Evolutionary conservation across 2,888 invertebrate species (phyloP).

Genomic region (Teinopalpus imperialis): DNA sequence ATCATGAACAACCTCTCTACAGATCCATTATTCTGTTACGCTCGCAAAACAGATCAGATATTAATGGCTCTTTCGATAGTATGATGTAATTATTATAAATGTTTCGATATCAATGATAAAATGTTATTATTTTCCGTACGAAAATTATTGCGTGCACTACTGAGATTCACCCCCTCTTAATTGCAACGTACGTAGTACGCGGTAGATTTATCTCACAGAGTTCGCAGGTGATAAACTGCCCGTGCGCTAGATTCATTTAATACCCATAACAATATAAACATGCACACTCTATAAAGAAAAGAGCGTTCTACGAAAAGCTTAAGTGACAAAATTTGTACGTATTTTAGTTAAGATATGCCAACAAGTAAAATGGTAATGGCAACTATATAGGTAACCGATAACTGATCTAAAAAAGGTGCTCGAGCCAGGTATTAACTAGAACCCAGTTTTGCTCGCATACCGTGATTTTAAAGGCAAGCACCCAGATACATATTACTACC

Average conservation of each 20-base stretch:
- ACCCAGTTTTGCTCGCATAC: no score
- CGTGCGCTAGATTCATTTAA: constrained; percentile 44
- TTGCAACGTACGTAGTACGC: constrained; percentile 49
- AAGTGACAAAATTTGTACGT: constrained; percentile 10
- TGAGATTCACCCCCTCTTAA: constrained; percentile 55
- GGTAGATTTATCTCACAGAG: constrained; percentile 42
- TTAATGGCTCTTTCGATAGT: constrained; percentile 71
- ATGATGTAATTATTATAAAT: constrained; percentile 77
- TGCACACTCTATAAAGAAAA: constrained; percentile 21
- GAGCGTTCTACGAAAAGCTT: background rate
- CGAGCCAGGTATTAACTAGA: no score
- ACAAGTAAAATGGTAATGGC: no score
- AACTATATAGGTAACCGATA: no score
- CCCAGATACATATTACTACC: no score
- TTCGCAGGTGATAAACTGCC: constrained; percentile 53
- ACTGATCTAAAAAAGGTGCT: no score
- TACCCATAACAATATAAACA: constrained; percentile 40
- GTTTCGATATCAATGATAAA: constrained; percentile 62
- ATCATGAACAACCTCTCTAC: no score
- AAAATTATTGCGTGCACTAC: constrained; percentile 53
- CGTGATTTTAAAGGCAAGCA: no score
- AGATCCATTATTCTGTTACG: constrained; percentile 27
- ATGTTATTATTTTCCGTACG: constrained; percentile 57
- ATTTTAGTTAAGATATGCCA: no score
- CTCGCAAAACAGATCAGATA: constrained; percentile 48